Evolutionary conservation across 2,888 invertebrate species (phyloP).

Genomic region (Meiosimyza platycephala): DNA sequence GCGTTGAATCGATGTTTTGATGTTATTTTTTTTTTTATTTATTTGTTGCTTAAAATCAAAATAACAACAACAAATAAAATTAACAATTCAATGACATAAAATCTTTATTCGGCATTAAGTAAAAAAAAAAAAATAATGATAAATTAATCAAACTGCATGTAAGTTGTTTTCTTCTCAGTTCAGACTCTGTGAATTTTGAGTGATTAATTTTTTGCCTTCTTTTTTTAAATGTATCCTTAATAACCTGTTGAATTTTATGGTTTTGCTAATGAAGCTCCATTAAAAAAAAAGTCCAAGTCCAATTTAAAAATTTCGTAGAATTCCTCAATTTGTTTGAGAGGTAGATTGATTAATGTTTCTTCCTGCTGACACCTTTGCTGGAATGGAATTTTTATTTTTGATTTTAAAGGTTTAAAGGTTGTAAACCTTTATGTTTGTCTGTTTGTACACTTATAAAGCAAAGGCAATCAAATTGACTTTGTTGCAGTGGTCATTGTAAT

Average conservation of each 20-base stretch:
- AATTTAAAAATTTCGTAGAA: not conserved
- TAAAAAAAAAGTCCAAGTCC: slow-evolving; percentile 1
- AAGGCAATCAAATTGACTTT: too few relatives aligned
- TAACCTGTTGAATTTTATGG: slow-evolving; percentile 13
- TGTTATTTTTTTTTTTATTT: not conserved
- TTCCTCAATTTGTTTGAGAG: not conserved
- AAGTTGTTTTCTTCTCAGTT: not conserved
- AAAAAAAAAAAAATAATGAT: slow-evolving; percentile 11
- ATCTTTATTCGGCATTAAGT: not conserved
- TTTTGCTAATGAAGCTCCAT: slow-evolving; percentile 10
- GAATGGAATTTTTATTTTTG: too few relatives aligned
- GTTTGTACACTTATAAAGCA: too few relatives aligned
- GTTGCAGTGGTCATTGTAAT: too few relatives aligned
- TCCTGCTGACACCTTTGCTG: not conserved
- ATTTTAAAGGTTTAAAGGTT: too few relatives aligned
- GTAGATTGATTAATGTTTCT: slow-evolving; percentile 5
- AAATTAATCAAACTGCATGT: slow-evolving; percentile 19
- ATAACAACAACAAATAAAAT: slow-evolving; percentile 7
- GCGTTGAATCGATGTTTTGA: slow-evolving; percentile 4
- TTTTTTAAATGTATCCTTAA: not conserved
- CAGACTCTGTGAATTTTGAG: not conserved
- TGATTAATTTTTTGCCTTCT: not conserved
- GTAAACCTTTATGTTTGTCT: too few relatives aligned
- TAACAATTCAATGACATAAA: not conserved
- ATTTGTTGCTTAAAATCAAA: not conserved